Conservation (phyloP, 2,113 vertebrate genomes). For the Microcebus griseorufus region DNA sequence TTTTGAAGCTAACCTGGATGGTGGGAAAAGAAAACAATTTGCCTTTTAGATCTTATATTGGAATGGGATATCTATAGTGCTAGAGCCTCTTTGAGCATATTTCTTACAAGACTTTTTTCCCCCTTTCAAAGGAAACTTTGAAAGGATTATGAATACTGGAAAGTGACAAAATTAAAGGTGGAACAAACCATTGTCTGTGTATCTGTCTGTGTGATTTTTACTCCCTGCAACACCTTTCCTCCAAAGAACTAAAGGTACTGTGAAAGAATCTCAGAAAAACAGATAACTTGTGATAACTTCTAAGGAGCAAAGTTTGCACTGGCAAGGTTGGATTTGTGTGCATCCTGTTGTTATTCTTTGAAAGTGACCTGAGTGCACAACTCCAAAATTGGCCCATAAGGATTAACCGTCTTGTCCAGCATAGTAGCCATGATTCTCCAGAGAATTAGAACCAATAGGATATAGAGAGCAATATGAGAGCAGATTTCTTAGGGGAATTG, state of each 20-base stretch:
- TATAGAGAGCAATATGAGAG: neutral
- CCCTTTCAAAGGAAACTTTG: neutral
- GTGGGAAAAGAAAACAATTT: neutral
- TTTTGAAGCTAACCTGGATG: neutral
- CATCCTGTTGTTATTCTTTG: neutral
- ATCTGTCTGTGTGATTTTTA: neutral
- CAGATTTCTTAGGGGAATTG: neutral
- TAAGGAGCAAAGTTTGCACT: neutral
- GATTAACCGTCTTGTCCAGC: neutral
- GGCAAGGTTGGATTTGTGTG: neutral
- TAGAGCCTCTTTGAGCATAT: neutral
- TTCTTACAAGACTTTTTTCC: neutral
- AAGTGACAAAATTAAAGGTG: constrained; percentile 44
- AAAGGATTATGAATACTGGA: neutral
- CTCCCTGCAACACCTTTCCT: neutral
- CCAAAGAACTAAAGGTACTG: neutral
- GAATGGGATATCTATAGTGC: neutral
- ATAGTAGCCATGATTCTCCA: neutral
- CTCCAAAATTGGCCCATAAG: neutral
- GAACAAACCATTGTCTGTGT: neutral
- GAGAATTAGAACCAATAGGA: neutral
- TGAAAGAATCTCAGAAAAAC: neutral
- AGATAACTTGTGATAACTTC: neutral
- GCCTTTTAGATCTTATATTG: neutral
- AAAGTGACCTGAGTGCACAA: neutral